Evolutionary conservation across 2,888 invertebrate genomes (phyloP).

Genomic region (Heteromyza rotundicornis): DNA sequence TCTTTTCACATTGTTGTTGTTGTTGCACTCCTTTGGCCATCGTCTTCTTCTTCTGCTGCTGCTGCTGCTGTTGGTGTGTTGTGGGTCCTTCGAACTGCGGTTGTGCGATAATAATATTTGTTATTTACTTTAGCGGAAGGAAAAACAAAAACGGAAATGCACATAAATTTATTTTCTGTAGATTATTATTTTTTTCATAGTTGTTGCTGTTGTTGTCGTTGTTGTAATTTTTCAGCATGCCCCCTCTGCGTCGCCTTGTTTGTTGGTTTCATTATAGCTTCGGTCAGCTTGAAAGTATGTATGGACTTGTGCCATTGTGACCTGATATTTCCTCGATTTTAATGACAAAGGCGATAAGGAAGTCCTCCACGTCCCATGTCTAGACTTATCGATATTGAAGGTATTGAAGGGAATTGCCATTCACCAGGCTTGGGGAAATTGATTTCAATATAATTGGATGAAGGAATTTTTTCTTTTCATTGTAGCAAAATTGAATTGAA

Average conservation of each 20-base stretch:
- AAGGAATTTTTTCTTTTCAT: too few species aligned
- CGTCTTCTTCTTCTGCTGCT: neutral
- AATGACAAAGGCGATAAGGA: neutral
- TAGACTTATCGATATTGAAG: neutral
- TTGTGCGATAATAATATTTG: constrained; percentile 59
- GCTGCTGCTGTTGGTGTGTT: constrained; percentile 17
- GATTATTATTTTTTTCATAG: constrained; percentile 42
- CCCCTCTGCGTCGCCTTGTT: neutral
- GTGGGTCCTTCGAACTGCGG: constrained; percentile 31
- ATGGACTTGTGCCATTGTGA: neutral
- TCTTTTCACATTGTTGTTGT: neutral
- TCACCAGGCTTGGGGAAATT: neutral
- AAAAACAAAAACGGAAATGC: constrained; percentile 57
- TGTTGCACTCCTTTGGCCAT: neutral
- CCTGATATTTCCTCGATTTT: constrained; percentile 3
- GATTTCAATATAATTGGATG: neutral
- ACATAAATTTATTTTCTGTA: constrained; percentile 57
- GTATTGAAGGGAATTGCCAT: too few species aligned
- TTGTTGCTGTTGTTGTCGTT: constrained; percentile 3
- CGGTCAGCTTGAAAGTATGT: too few species aligned
- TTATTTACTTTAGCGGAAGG: constrained; percentile 59
- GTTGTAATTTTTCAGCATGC: neutral
- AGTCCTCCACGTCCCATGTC: neutral
- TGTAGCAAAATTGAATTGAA: too few species aligned
- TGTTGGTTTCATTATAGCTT: neutral